A percentile compares a stretch with the other conserved stretches of the same genome.
Evolutionary conservation across 2,888 invertebrate genomes (phyloP).

Genomic region (Drosophila monieri): DNA sequence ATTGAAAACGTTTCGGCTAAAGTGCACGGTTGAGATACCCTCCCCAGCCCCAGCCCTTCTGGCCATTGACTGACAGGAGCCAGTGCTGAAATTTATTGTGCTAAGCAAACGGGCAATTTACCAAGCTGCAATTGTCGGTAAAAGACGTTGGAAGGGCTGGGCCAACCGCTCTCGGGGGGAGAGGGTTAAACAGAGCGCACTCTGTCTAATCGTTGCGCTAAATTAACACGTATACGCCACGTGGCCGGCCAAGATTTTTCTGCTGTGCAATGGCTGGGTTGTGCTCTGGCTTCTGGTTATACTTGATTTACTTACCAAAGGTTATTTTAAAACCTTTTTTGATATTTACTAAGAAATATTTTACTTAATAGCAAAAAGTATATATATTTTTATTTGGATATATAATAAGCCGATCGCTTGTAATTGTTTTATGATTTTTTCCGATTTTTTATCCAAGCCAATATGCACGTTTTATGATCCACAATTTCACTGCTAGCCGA

Average conservation of each 20-base stretch:
- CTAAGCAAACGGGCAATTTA: slow-evolving; percentile 70
- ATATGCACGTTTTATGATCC: slow-evolving; percentile 75
- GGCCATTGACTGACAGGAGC: slow-evolving; percentile 55
- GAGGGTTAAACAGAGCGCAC: slow-evolving; percentile 3
- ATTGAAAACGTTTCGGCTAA: slow-evolving; percentile 67
- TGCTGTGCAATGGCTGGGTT: slow-evolving; percentile 44
- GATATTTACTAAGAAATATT: no score
- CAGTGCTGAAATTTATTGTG: slow-evolving; percentile 63
- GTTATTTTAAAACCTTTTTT: no score
- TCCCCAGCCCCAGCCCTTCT: slow-evolving; percentile 1
- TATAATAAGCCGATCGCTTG: neutral
- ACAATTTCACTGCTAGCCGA: slow-evolving; percentile 75
- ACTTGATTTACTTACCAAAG: slow-evolving; percentile 5
- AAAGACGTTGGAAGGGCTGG: slow-evolving; percentile 4
- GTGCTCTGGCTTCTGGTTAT: slow-evolving; percentile 6
- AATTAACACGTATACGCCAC: slow-evolving; percentile 75
- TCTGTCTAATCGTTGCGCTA: slow-evolving; percentile 70
- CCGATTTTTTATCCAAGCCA: slow-evolving; percentile 44
- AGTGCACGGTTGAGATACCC: slow-evolving; percentile 51
- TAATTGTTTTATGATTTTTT: slow-evolving; percentile 13
- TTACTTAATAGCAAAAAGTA: no score
- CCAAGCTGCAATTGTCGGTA: slow-evolving; percentile 37
- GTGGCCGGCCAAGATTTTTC: slow-evolving; percentile 66
- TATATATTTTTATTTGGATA: neutral
- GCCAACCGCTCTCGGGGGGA: neutral